Conservation (phyloP, 2,888 invertebrate genomes). For the Plebejus melissa region DNA sequence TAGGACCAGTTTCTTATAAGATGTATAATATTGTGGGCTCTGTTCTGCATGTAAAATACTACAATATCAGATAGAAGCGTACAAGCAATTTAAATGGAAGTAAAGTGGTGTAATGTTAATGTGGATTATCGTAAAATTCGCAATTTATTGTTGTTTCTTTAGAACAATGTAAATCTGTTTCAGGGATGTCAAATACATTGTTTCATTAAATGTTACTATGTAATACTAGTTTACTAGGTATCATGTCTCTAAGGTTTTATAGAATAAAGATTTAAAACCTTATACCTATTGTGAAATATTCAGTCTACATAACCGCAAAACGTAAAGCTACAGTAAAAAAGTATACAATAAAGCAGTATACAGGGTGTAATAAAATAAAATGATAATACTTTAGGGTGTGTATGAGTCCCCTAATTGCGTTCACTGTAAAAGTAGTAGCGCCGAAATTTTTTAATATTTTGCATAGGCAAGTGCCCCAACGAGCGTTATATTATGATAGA, state of each 20-base stretch:
- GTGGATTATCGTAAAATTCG: slow-evolving; percentile 41
- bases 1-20: slow-evolving; percentile 3
- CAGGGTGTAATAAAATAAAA: no score
- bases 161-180: slow-evolving; percentile 36
- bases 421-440: no score
- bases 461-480: no score
- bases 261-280: not conserved
- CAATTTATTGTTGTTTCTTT: slow-evolving; percentile 37
- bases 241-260: not conserved
- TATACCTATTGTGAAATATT: not conserved
- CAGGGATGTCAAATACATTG: slow-evolving; percentile 34
- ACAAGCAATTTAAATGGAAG: slow-evolving; percentile 35
- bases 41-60: not conserved
- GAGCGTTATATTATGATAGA: no score
- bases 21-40: not conserved
- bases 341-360: no score
- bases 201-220: not conserved
- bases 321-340: no score
- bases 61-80: slow-evolving; percentile 29
- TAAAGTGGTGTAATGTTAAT: slow-evolving; percentile 39
- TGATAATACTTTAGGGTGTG: no score
- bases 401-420: no score
- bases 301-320: no score
- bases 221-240: not conserved
- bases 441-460: no score